Conservation (phyloP, 2,888 invertebrate species). For the Drosophila macrospina region DNA sequence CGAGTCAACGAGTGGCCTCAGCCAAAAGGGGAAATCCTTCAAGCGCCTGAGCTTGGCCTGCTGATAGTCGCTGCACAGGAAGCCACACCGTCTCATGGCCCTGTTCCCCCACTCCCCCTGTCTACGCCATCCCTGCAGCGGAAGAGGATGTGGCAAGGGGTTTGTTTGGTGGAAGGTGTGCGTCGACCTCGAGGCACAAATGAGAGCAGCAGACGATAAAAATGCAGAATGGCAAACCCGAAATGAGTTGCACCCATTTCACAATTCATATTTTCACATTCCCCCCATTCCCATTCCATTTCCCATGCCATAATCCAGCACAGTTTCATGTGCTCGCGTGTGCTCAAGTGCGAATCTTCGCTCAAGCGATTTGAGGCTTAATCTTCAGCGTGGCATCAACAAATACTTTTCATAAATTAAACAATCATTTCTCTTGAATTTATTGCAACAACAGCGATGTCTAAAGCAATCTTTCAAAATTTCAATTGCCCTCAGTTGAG, state of each 20-base stretch:
- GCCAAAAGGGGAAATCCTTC: constrained; percentile 54
- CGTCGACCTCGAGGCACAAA: constrained; percentile 52
- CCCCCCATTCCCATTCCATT: constrained; percentile 8
- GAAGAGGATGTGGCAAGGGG: background rate
- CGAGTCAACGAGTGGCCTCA: constrained; percentile 21
- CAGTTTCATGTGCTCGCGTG: constrained; percentile 41
- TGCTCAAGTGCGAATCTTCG: constrained; percentile 46
- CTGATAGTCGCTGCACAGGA: constrained; percentile 42
- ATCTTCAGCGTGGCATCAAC: constrained; percentile 21
- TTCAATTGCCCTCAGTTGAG: constrained; percentile 54
- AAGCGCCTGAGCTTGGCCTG: constrained; percentile 46
- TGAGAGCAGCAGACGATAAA: constrained; percentile 36
- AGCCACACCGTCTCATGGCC: constrained; percentile 9
- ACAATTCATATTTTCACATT: constrained; percentile 5
- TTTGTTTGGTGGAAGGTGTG: background rate
- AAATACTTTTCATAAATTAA: constrained; percentile 60
- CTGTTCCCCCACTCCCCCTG: background rate
- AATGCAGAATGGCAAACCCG: constrained; percentile 19
- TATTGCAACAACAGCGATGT: constrained; percentile 43
- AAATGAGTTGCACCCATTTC: constrained; percentile 43
- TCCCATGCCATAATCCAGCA: constrained; percentile 11
- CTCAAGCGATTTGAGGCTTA: constrained; percentile 10
- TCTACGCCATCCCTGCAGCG: background rate
- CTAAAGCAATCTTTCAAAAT: constrained; percentile 57
- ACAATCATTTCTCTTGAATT: constrained; percentile 64